Conservation (phyloP, 2,797 vertebrate genomes). For the Heterohyrax brucei region DNA sequence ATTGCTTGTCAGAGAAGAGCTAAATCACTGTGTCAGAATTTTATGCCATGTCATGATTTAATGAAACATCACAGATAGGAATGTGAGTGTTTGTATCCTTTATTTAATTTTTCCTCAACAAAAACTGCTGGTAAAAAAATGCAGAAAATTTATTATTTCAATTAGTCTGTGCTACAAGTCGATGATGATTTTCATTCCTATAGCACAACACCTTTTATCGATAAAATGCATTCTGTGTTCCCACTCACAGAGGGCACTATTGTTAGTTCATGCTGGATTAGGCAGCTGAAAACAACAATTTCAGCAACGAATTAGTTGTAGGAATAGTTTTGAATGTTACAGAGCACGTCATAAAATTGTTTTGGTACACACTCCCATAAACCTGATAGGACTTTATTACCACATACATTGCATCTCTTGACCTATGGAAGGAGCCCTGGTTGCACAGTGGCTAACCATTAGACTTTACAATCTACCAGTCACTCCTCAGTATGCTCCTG, state of each 20-base stretch:
- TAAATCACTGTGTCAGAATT: background rate
- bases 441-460: too few species aligned
- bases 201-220: background rate
- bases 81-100: background rate
- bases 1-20: background rate
- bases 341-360: background rate
- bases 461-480: too few species aligned
- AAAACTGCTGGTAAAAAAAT: background rate
- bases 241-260: constrained; percentile 62
- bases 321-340: constrained; percentile 1
- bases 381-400: background rate
- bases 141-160: constrained; percentile 15
- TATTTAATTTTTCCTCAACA: background rate
- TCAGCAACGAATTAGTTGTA: background rate
- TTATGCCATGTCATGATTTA: background rate
- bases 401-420: background rate
- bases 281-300: background rate
- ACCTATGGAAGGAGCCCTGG: background rate
- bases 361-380: background rate
- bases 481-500: too few species aligned
- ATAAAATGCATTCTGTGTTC: constrained; percentile 44
- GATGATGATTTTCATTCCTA: background rate
- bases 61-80: background rate
- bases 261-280: background rate
- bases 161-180: background rate